Evolutionary conservation across 2,113 vertebrate species (phyloP), one percentile per base, ranked within the genome.

Genomic region (Coturnix japonica): DNA sequence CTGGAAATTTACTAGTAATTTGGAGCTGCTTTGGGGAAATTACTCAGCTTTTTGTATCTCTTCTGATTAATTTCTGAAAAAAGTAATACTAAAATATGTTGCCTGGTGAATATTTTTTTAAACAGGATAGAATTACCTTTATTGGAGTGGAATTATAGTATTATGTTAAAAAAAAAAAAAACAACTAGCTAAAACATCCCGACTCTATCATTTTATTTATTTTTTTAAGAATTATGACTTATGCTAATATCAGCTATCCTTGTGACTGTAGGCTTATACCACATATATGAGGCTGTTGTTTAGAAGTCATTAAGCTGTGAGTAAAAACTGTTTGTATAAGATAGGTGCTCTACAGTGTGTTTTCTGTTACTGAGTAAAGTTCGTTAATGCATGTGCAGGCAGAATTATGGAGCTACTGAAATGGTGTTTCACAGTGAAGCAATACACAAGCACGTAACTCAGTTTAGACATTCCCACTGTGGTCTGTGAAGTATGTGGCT

Each of bases 301-400:
- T 31, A 59, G 37, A 11, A 41, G n/a, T 43, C 16, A 39, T 46
- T 81, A 66, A 78, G 21, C 8, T 37, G 15, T 49, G 37, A 72
- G 8, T 67, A 30, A 43, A 70, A 71, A 7, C 16, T 15, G 35
- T 82, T 11, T 69, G 3, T 66, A 13, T 69, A 63, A 60, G 16
- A 41, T 54, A 21, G 16, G 30, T 28, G 26, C 44, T 73, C 3
- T 5, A 35, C 82, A 49, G 23, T 53, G 1, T 0, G 1, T 8
- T 60, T 89, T 72, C 14, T 73, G 0, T 0, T 53, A 13, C 18
- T 54, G 21, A 56, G 54, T 31, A 56, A 56, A 30, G 54, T 37
- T 51, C 3, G 1, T 0, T 53, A 51, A 41, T 9, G 3, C 4
- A 0, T 11, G 13, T 35, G 19, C 33, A 60, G 43, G n/a, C 20